Evolutionary conservation across 2,888 invertebrate genomes (phyloP).

Genomic region (Ochropacha duplaris): DNA sequence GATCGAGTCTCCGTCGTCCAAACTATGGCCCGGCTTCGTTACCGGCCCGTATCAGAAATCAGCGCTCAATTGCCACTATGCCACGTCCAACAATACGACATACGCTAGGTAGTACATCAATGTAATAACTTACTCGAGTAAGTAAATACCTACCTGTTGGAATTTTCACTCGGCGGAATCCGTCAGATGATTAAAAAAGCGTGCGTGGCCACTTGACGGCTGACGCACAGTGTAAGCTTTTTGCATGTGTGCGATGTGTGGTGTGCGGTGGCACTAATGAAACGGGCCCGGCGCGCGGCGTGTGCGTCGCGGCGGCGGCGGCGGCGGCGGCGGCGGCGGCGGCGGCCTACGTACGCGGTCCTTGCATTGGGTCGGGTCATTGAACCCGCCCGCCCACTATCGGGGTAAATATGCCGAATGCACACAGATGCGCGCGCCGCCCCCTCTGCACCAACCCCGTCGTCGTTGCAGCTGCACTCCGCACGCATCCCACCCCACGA

Average conservation of each 20-base stretch:
- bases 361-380: slow-evolving; percentile 82
- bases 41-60: slow-evolving; percentile 31
- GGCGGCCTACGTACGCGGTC: slow-evolving; percentile 75
- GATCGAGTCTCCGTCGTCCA: slow-evolving; percentile 50
- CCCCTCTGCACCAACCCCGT: slow-evolving; percentile 44
- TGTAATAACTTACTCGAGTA: neutral
- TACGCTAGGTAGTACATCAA: neutral
- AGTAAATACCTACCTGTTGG: slow-evolving; percentile 26
- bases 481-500: slow-evolving; percentile 69
- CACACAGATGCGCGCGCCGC: slow-evolving; percentile 82
- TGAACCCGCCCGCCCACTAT: slow-evolving; percentile 80
- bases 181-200: slow-evolving; percentile 59
- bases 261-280: slow-evolving; percentile 73
- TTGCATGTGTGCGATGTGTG: slow-evolving; percentile 64
- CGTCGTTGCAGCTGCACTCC: slow-evolving; percentile 66
- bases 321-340: slow-evolving; percentile 69
- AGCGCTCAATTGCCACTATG: neutral
- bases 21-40: slow-evolving; percentile 32
- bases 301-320: slow-evolving; percentile 74
- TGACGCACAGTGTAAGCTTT: slow-evolving; percentile 75
- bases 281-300: slow-evolving; percentile 52
- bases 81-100: neutral
- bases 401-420: slow-evolving; percentile 83
- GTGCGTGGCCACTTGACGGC: slow-evolving; percentile 77
- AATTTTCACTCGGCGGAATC: slow-evolving; percentile 26